phyloP scores from a whole-genome alignment of 2,888 invertebrate species.

The Sinotaia quadrata region DNA sequence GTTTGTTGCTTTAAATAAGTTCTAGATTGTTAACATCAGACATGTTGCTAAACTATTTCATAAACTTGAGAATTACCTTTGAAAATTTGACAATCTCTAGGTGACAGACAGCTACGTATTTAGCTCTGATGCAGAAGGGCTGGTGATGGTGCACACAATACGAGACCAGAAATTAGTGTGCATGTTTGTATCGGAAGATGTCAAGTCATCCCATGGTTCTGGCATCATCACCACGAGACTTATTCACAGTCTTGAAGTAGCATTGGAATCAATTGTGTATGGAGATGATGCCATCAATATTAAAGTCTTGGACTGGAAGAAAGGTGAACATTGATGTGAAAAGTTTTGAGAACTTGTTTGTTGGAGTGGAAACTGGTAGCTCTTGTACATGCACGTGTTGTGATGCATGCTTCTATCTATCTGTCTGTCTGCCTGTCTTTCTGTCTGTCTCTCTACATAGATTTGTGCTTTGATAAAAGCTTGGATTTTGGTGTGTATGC shows the following conservation, averaged over 20 bases:
- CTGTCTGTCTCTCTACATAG: no score
- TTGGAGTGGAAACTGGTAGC: background rate
- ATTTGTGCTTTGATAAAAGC: no score
- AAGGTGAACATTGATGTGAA: constrained; percentile 45
- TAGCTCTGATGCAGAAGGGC: constrained; percentile 52
- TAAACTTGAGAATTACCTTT: no score
- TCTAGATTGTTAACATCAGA: no score
- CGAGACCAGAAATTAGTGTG: constrained; percentile 47
- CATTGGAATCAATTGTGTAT: constrained; percentile 48
- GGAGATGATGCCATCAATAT: constrained; percentile 67
- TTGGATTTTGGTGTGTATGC: background rate
- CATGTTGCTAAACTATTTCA: no score
- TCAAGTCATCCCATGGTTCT: constrained; percentile 43
- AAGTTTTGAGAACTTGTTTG: no score
- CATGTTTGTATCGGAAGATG: constrained; percentile 60
- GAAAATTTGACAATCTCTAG: no score
- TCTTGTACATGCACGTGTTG: no score
- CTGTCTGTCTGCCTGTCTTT: no score
- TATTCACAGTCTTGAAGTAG: constrained; percentile 50
- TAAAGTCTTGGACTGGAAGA: constrained; percentile 64
- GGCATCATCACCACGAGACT: constrained; percentile 39
- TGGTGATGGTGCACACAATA: constrained; percentile 58
- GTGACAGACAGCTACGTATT: constrained; percentile 46
- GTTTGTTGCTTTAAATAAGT: no score
- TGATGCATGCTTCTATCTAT: no score